A percentile compares a stretch with the other conserved stretches of the same genome.
phyloP scores from a whole-genome alignment of 2,797 vertebrate species.

The Anabacerthia variegaticeps region DNA sequence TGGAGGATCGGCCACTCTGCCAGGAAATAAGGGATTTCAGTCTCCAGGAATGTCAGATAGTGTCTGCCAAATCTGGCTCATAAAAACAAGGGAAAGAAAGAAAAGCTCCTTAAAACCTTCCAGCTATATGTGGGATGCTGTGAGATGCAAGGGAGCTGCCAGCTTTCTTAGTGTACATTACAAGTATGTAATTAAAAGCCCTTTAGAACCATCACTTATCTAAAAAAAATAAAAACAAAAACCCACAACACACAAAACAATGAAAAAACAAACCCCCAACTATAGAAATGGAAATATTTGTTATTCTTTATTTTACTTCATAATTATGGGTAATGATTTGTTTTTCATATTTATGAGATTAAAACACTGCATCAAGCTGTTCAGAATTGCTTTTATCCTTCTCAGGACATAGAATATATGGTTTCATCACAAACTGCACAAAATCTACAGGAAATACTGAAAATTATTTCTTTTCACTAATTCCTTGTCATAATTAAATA shows the following conservation, averaged over 20 bases:
- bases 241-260: background rate
- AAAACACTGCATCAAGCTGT: background rate
- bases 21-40: background rate
- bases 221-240: background rate
- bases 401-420: background rate
- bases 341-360: slow-evolving; percentile 6
- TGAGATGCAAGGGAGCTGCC: slow-evolving; percentile 38
- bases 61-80: background rate
- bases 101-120: background rate
- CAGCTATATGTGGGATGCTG: background rate
- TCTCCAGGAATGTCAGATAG: background rate
- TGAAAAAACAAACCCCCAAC: background rate
- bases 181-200: slow-evolving; percentile 59
- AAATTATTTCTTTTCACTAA: background rate
- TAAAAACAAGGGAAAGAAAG: background rate
- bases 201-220: slow-evolving; percentile 49
- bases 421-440: background rate
- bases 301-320: background rate
- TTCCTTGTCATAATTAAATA: background rate
- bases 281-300: slow-evolving; percentile 60
- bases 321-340: slow-evolving; percentile 41
- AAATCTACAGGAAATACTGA: background rate
- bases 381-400: slow-evolving; percentile 5
- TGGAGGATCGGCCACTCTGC: background rate
- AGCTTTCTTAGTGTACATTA: slow-evolving; percentile 19